These are phyloP conservation scores for Neuroterus valhalla DNA, from an alignment of 1,140 invertebrate genomes.

Conservation along the genomic window DNA sequence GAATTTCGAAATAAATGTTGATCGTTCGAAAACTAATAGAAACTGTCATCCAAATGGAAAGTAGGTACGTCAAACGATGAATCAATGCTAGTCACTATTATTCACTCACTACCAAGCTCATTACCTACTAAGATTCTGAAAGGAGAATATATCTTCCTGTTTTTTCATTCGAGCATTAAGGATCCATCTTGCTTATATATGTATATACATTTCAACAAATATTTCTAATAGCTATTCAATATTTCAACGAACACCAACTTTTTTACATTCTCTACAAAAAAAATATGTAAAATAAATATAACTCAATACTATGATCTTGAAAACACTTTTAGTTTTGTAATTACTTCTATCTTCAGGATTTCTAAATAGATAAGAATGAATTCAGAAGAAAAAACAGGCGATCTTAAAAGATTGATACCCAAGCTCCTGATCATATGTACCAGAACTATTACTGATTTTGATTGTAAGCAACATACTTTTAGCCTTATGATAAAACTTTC, in stretches of 20 bases:
- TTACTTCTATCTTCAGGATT: too few relatives aligned
- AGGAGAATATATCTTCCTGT: neutral
- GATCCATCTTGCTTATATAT: neutral
- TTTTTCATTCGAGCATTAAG: slow-evolving; percentile 13
- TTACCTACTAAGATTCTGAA: neutral
- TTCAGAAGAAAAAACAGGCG: slow-evolving; percentile 3
- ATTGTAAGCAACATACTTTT: neutral
- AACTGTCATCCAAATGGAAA: slow-evolving; percentile 28
- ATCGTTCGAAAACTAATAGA: neutral
- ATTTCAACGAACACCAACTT: neutral
- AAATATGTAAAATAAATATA: too few relatives aligned
- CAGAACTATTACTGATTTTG: neutral
- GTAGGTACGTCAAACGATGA: slow-evolving; percentile 18
- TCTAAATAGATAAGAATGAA: neutral
- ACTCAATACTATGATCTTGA: too few relatives aligned
- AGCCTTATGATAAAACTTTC: neutral
- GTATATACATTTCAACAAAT: neutral
- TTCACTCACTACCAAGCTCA: slow-evolving; percentile 22
- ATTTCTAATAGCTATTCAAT: neutral
- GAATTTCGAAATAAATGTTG: neutral
- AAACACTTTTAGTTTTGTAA: too few relatives aligned
- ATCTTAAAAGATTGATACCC: neutral
- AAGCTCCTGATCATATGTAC: neutral
- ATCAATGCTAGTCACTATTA: slow-evolving; percentile 11
- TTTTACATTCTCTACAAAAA: too few relatives aligned